Evolutionary conservation across 2,888 invertebrate genomes (phyloP).

Genomic region (Actias luna): DNA sequence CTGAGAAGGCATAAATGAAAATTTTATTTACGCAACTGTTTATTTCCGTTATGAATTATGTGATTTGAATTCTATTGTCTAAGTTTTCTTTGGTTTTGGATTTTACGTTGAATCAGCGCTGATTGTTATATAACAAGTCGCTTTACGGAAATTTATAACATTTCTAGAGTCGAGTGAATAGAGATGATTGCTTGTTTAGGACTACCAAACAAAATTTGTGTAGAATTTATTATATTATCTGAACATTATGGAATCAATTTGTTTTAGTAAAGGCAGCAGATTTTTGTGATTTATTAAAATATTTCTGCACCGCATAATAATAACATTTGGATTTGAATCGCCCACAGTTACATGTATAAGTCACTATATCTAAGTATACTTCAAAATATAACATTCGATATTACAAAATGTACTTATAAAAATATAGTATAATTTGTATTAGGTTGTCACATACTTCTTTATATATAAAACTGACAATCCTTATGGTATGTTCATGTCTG

Average conservation of each 20-base stretch:
- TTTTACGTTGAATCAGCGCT: conserved; percentile 20
- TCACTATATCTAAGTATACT: too few relatives aligned
- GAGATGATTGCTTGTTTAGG: neutral
- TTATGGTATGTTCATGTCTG: too few relatives aligned
- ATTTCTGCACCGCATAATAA: too few relatives aligned
- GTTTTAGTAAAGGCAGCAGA: neutral
- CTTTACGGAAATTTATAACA: neutral
- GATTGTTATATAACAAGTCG: neutral
- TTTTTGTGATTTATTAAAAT: neutral
- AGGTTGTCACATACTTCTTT: too few relatives aligned
- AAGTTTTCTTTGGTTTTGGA: conserved; percentile 23
- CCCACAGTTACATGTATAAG: too few relatives aligned
- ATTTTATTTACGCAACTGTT: neutral
- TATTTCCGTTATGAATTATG: conserved; percentile 17
- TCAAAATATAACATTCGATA: too few relatives aligned
- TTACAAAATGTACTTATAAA: too few relatives aligned
- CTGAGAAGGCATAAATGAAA: neutral
- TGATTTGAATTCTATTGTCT: conserved; percentile 30
- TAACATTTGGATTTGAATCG: too few relatives aligned
- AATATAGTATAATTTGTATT: too few relatives aligned
- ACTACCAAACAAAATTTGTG: conserved; percentile 4
- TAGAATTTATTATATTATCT: neutral
- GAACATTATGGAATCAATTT: neutral
- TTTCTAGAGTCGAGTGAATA: conserved; percentile 5
- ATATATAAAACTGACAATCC: too few relatives aligned